Conservation (phyloP, 2,888 invertebrate species). For the Drosophila fulvimacula region DNA sequence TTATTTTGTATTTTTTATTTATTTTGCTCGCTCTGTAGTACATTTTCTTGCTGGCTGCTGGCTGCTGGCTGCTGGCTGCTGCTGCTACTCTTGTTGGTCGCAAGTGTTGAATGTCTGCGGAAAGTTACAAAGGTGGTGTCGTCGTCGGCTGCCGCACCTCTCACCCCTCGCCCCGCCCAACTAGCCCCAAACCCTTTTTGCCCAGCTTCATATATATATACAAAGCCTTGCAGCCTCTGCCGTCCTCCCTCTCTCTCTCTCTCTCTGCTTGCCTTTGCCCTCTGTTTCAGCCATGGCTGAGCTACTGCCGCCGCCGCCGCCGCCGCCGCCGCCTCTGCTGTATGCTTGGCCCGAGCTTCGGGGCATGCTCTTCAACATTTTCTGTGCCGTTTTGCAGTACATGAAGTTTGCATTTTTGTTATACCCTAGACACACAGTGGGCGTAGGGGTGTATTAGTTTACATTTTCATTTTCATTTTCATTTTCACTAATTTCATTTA, state of each 20-base stretch:
- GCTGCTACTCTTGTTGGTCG: slow-evolving; percentile 55
- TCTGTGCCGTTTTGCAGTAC: slow-evolving; percentile 67
- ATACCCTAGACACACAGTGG: slow-evolving; percentile 28
- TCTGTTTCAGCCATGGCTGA: slow-evolving; percentile 35
- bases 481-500: too few relatives aligned
- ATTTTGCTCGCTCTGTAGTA: slow-evolving; percentile 45
- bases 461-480: too few relatives aligned
- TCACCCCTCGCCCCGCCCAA: neutral
- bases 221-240: slow-evolving; percentile 11
- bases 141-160: slow-evolving; percentile 26
- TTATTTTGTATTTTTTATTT: slow-evolving; percentile 27
- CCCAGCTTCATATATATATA: slow-evolving; percentile 10
- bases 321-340: neutral
- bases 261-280: neutral
- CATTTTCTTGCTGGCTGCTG: slow-evolving; percentile 52
- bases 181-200: slow-evolving; percentile 2
- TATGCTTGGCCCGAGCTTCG: slow-evolving; percentile 36
- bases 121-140: slow-evolving; percentile 71
- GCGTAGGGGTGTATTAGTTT: neutral
- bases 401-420: slow-evolving; percentile 67
- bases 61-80: slow-evolving; percentile 48
- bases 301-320: slow-evolving; percentile 1
- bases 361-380: slow-evolving; percentile 67
- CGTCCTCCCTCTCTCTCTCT: neutral
- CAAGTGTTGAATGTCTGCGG: slow-evolving; percentile 74